Percentiles rank a stretch among this genome's conserved stretches.
Evolutionary conservation across 2,888 invertebrate genomes (phyloP).

Genomic region (Morinoia aosen): DNA sequence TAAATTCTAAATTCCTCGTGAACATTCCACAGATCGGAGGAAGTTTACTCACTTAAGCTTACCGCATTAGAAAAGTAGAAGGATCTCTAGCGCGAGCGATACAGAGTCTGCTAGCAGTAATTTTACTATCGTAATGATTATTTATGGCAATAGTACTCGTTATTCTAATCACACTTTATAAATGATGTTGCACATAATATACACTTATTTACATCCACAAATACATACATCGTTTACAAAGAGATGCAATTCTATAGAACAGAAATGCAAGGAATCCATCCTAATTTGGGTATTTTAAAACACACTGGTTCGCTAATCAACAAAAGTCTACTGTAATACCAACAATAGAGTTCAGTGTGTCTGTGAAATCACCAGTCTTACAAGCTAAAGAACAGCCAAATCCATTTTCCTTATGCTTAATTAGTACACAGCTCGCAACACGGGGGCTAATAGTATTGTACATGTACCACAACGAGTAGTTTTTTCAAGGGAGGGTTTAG

Average conservation of each 20-base stretch:
- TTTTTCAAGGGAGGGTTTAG: background rate
- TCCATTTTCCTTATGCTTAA: conserved; percentile 8
- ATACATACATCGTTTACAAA: background rate
- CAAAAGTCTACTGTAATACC: background rate
- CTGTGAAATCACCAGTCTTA: background rate
- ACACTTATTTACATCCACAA: conserved; percentile 31
- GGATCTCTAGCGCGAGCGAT: conserved; percentile 3
- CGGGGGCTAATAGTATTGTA: background rate
- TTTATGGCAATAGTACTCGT: background rate
- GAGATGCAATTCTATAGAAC: conserved; percentile 42
- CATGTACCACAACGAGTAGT: background rate
- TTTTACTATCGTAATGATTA: background rate
- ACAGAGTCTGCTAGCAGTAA: background rate
- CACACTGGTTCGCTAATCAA: background rate
- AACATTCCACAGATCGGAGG: background rate
- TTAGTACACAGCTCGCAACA: background rate
- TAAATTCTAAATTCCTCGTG: background rate
- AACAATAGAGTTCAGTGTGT: conserved; percentile 14
- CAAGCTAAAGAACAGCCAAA: conserved; percentile 38
- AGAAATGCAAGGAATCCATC: conserved; percentile 7
- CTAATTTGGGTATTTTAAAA: background rate
- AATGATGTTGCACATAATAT: conserved; percentile 21
- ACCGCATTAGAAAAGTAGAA: conserved; percentile 3
- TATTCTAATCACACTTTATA: background rate
- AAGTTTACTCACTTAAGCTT: background rate